Evolutionary conservation across 2,797 vertebrate genomes (phyloP).

Genomic region (Pitangus sulphuratus): DNA sequence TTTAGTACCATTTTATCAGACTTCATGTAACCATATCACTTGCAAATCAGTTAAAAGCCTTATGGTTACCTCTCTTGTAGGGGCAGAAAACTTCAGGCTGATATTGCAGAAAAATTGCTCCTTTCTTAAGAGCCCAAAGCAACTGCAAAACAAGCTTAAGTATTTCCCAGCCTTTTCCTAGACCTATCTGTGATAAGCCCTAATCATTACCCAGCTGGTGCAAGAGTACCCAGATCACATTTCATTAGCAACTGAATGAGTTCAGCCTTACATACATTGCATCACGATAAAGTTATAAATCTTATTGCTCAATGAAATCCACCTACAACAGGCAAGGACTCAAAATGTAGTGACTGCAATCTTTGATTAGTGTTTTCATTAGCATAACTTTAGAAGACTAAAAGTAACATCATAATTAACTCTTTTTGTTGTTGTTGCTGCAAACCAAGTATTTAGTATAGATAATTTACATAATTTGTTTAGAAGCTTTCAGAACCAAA

Average conservation of each 20-base stretch:
- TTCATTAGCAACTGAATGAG: background rate
- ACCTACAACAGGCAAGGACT: background rate
- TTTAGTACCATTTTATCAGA: background rate
- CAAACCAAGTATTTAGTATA: background rate
- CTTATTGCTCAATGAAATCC: constrained; percentile 4
- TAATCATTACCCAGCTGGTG: constrained; percentile 39
- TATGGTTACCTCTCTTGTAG: background rate
- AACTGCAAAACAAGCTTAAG: constrained; percentile 11
- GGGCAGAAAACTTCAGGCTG: background rate
- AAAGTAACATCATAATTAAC: background rate
- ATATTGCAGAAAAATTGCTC: fast-evolving
- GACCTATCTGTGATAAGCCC: background rate
- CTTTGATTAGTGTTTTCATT: constrained; percentile 7
- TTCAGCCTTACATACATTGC: background rate
- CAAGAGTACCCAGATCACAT: background rate
- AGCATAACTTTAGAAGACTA: background rate
- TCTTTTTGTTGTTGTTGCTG: background rate
- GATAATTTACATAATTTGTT: background rate
- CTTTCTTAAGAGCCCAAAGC: background rate
- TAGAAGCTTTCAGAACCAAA: background rate
- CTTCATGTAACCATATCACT: background rate
- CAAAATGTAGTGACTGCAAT: background rate
- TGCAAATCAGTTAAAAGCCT: background rate
- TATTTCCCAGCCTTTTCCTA: constrained; percentile 24
- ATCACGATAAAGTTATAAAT: background rate